Evolutionary conservation across 37 sponge, comb jelly and placozoan species (phyloP), one percentile per base, ranked within the genome.

Genomic region (Crambe crambe): DNA sequence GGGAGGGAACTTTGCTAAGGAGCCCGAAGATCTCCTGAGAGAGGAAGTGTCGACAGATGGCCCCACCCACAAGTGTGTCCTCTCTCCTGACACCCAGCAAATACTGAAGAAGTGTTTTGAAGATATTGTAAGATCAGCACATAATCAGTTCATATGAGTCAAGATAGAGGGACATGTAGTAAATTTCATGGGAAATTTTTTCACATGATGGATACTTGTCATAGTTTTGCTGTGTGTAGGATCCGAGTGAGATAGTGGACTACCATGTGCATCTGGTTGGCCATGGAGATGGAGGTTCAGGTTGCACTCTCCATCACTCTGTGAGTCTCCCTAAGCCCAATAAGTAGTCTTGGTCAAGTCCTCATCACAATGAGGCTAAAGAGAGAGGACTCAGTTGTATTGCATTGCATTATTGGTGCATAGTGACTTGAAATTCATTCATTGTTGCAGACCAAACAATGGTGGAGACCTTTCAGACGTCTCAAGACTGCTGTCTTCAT

Each of bases 221-320:
- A n/a, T n/a, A n/a, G n/a, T n/a, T 38, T 12, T 31, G 17, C 27
- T 60, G 6, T 60, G 26, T 60, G 61, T 4, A 89, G 91, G 79
- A 75, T 71, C 86, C 89, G 0, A 26, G 35, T 37, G 90, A 91
- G 37, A 60, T 91, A 17, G 87, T 95, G 30, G 96, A 95, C 80
- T 95, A 95, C 64, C 96, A 95, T 72, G 83, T 84, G 17, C 96
- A 95, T 72, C 36, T 95, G 25, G 85, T 95, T 0, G 96, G 96
- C 17, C 92, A 94, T 60, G 88, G 85, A 18, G 91, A 90, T 62
- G 44, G 76, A 12, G 94, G 90, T 0, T 88, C 93, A 21, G 75
- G 73, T 2, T 91, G 92, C 81, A 66, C 37, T 79, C 27, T 92
- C 27, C 89, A 92, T 58, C 64, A 77, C 5, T 78, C 82, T 6